Conservation (phyloP, 2,797 vertebrate genomes). For the Triplophysa bombifrons region DNA sequence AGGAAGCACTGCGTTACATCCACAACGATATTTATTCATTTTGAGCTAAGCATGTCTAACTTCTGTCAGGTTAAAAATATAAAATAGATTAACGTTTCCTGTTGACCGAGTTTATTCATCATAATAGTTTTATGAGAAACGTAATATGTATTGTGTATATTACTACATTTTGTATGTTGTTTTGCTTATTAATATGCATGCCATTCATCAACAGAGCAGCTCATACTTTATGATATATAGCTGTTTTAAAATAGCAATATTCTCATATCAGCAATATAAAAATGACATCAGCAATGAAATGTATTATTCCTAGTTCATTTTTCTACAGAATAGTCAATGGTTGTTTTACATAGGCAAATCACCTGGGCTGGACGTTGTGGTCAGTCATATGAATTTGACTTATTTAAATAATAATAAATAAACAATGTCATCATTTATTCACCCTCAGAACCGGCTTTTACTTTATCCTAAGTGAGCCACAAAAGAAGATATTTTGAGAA, state of each 20-base stretch:
- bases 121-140: neutral
- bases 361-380: neutral
- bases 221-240: too few relatives aligned
- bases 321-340: neutral
- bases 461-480: too few relatives aligned
- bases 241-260: too few relatives aligned
- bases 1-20: neutral
- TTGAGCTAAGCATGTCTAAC: neutral
- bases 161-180: neutral
- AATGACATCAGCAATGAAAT: neutral
- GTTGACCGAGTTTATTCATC: neutral
- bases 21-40: conserved; percentile 20
- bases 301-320: neutral
- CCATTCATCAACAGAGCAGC: too few relatives aligned
- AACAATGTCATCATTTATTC: too few relatives aligned
- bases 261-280: too few relatives aligned
- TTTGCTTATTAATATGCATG: neutral
- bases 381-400: neutral
- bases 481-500: too few relatives aligned
- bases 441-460: too few relatives aligned
- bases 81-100: too few relatives aligned
- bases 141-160: too few relatives aligned
- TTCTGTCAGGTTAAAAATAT: neutral
- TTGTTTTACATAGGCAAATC: conserved; percentile 27
- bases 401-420: too few relatives aligned